Conservation (phyloP, 2,113 vertebrate species). For the Narcine bancroftii region DNA sequence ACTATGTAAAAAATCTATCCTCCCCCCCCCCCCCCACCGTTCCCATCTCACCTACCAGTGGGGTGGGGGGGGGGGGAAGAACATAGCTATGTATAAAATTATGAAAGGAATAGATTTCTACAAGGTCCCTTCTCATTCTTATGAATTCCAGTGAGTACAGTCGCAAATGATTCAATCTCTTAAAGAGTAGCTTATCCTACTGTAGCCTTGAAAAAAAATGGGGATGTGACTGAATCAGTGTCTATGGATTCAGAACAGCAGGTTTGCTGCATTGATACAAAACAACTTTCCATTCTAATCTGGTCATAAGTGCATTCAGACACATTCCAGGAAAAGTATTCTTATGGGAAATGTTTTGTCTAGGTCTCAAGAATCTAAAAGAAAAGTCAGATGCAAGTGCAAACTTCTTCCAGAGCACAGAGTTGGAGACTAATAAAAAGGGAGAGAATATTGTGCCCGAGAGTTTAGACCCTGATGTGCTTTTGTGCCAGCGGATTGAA, state of each 20-base stretch:
- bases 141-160: too few relatives aligned
- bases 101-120: too few relatives aligned
- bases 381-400: slow-evolving; percentile 67
- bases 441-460: slow-evolving; percentile 59
- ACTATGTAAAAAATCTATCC: too few relatives aligned
- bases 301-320: background rate
- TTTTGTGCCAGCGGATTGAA: slow-evolving; percentile 86
- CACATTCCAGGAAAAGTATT: background rate
- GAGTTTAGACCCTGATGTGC: slow-evolving; percentile 80
- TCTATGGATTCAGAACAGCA: background rate
- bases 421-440: slow-evolving; percentile 48
- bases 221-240: background rate
- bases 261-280: too few relatives aligned
- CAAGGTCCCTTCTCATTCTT: too few relatives aligned
- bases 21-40: too few relatives aligned
- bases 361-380: slow-evolving; percentile 84
- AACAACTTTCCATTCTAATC: background rate
- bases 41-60: too few relatives aligned
- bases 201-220: background rate
- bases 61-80: too few relatives aligned
- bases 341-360: slow-evolving; percentile 36
- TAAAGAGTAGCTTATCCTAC: background rate
- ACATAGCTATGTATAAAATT: too few relatives aligned
- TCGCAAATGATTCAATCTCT: too few relatives aligned
- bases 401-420: slow-evolving; percentile 54